Percentiles rank a stretch among this genome's conserved stretches.
Conservation (phyloP, 2,797 vertebrate genomes). For the Fringilla coelebs region DNA sequence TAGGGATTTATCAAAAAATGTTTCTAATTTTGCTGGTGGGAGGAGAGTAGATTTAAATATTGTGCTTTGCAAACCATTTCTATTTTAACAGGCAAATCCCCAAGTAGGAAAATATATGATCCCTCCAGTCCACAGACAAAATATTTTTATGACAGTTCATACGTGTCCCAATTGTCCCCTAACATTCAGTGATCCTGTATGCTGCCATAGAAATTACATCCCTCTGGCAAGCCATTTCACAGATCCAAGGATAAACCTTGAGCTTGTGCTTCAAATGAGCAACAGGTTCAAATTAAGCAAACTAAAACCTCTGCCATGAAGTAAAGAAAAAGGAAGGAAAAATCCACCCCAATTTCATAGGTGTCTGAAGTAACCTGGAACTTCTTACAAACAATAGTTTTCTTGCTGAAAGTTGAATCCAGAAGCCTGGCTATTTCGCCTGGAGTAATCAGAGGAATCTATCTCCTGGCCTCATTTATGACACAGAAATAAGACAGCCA, state of each 20-base stretch:
- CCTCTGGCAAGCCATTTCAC: not conserved
- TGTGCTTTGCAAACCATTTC: not conserved
- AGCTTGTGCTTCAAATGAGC: not conserved
- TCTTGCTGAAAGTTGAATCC: not conserved
- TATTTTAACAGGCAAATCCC: not conserved
- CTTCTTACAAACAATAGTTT: not conserved
- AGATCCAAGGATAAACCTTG: not conserved
- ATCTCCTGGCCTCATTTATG: not conserved
- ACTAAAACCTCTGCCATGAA: not conserved
- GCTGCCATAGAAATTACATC: not conserved
- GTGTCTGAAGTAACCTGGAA: not conserved
- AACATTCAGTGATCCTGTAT: not conserved
- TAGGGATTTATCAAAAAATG: not conserved
- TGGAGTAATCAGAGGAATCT: not conserved
- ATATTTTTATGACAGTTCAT: not conserved
- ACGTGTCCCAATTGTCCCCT: not conserved
- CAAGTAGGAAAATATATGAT: not conserved
- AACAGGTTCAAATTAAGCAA: not conserved
- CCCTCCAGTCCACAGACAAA: not conserved
- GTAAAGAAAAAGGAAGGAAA: not conserved
- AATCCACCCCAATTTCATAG: not conserved
- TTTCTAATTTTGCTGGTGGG: not conserved
- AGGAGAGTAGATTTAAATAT: not conserved
- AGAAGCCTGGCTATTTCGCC: not conserved
- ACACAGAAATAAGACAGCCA: not conserved